These are phyloP conservation scores for Nothoprocta pentlandii DNA, from an alignment of 2,113 vertebrate species.

Conservation along the genomic window DNA sequence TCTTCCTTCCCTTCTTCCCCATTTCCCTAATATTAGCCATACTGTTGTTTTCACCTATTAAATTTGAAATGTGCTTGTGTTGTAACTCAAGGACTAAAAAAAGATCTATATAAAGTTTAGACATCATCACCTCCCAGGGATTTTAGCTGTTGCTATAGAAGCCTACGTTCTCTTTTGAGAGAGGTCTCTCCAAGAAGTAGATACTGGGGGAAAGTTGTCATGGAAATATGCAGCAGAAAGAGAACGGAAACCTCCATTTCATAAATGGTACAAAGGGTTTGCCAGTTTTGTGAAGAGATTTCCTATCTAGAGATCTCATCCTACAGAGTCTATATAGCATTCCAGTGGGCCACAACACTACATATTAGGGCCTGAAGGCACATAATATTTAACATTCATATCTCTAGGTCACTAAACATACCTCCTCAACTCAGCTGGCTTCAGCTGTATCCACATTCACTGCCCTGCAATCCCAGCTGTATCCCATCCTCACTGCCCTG, in stretches of 20 bases:
- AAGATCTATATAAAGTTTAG: neutral
- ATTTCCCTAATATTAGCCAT: neutral
- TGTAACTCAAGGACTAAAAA: constrained; percentile 44
- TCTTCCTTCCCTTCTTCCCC: neutral
- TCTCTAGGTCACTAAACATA: neutral
- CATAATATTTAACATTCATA: neutral
- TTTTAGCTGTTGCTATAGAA: constrained; percentile 70
- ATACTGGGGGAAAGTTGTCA: constrained; percentile 59
- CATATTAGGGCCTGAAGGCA: neutral
- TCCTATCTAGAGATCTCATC: neutral
- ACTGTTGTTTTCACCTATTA: neutral
- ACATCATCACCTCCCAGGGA: constrained; percentile 45
- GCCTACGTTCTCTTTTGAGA: constrained; percentile 39
- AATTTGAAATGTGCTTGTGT: neutral
- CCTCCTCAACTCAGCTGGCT: neutral
- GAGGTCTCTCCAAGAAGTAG: constrained; percentile 11
- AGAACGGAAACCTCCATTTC: constrained; percentile 12
- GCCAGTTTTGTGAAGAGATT: neutral
- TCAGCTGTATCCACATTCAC: neutral
- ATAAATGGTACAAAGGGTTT: neutral
- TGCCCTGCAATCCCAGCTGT: neutral
- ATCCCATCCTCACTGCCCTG: neutral
- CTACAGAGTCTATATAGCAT: neutral
- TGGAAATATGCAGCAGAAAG: constrained; percentile 62
- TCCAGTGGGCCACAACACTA: neutral